Conservation (phyloP, 2,888 invertebrate species). For the Melanostoma scalare region DNA sequence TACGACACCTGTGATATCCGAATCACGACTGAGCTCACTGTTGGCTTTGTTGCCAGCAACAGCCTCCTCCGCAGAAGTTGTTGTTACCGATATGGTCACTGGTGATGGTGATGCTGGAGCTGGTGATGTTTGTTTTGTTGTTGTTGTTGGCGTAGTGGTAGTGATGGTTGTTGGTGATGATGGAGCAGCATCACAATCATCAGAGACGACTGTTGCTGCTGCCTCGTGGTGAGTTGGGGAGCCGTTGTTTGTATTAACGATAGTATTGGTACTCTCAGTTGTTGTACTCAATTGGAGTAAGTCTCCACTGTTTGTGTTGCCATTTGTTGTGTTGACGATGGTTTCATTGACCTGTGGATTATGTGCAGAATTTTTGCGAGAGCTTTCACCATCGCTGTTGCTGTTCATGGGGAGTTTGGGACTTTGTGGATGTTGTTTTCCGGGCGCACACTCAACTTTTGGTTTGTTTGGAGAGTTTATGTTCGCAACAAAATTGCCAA, state of each 20-base stretch:
- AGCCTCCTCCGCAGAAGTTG: constrained; percentile 70
- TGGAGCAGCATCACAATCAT: constrained; percentile 27
- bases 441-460: constrained; percentile 64
- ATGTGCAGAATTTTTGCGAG: constrained; percentile 64
- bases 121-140: constrained; percentile 38
- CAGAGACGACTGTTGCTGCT: constrained; percentile 53
- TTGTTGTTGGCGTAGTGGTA: constrained; percentile 44
- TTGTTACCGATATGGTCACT: constrained; percentile 70
- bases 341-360: constrained; percentile 71
- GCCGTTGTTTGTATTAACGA: constrained; percentile 49
- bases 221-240: constrained; percentile 52
- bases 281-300: constrained; percentile 62
- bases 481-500: constrained; percentile 58
- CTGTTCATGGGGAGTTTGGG: constrained; percentile 71
- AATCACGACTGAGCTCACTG: constrained; percentile 80
- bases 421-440: constrained; percentile 64
- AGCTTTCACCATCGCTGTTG: constrained; percentile 68
- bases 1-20: constrained; percentile 80
- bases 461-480: constrained; percentile 47
- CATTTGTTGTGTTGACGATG: constrained; percentile 55
- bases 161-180: constrained; percentile 70
- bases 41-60: constrained; percentile 76
- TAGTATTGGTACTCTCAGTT: constrained; percentile 58
- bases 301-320: constrained; percentile 76
- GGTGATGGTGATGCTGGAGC: constrained; percentile 50